Conservation (phyloP, 2,797 vertebrate genomes). For the Macrochelys suwanniensis region DNA sequence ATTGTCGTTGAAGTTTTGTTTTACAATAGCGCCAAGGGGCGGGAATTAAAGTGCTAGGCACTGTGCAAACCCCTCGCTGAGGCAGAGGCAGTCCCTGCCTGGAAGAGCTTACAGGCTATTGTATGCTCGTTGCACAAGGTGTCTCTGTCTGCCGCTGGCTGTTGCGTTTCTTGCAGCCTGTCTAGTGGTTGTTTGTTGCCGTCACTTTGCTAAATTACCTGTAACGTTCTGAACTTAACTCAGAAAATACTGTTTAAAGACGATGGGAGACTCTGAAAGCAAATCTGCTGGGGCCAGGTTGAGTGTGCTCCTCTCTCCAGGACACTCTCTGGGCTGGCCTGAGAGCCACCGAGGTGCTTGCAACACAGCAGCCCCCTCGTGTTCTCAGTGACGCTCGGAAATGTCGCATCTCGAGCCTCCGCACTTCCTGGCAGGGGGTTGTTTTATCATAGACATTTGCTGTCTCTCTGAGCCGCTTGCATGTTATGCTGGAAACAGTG, state of each 20-base stretch:
- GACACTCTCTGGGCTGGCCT: not conserved
- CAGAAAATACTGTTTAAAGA: fast-evolving
- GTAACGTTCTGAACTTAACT: not conserved
- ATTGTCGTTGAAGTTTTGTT: not conserved
- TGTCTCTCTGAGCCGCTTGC: constrained; percentile 1
- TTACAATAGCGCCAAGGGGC: not conserved
- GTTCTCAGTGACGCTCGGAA: constrained; percentile 38
- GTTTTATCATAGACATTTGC: not conserved
- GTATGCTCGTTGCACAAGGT: fast-evolving
- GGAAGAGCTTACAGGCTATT: fast-evolving
- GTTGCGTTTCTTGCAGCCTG: fast-evolving
- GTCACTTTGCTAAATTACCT: fast-evolving
- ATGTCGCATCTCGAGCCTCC: constrained; percentile 18
- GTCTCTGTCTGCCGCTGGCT: not conserved
- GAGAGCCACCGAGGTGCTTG: not conserved
- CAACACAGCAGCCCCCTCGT: constrained; percentile 32
- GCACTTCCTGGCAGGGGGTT: constrained; percentile 77
- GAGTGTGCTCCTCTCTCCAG: not conserved
- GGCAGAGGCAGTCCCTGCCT: too few species aligned
- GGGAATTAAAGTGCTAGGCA: not conserved
- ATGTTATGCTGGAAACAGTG: constrained; percentile 56
- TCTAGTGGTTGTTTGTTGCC: not conserved
- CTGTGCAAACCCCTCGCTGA: not conserved
- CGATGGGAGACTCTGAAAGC: not conserved
- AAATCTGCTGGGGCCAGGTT: fast-evolving